Evolutionary conservation across 2,888 invertebrate genomes (phyloP), one percentile per base, ranked within the genome.

Genomic region (Eumerus sabulonum): DNA sequence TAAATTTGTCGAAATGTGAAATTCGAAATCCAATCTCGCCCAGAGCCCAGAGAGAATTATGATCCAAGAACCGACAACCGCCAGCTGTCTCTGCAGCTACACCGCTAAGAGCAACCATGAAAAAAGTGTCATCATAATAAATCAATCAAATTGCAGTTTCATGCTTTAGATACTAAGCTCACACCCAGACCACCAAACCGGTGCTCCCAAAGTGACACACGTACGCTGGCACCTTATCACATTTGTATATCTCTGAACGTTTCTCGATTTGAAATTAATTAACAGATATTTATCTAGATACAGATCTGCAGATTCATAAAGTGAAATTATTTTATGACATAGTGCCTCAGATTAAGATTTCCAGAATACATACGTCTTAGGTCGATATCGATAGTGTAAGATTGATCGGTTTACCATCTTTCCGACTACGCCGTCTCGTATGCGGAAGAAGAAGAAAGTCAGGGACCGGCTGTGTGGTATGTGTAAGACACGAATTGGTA

Each of bases 111-210:
- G 17, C 35, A 45, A 44, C 40, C 57, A 48, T 36, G n/a, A 51
- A 44, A 51, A 63, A 76, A 68, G 57, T 68, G 74, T 76, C 74
- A 57, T 68, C 63, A 53, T 53, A 59, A 76, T 68, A 76, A 76
- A 76, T 76, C 74, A 74, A 74, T 74, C 74, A 76, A 76, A 76
- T 57, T 63, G 74, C 63, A 63, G 51, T 51, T 62, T 63, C 27
- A 68, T 60, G 68, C 38, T n/a, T 67, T 45, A 53, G 59, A 73
- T 54, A 59, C 14, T 35, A 27, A 40, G 40, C 68, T 68, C 74
- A 63, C 67, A 57, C 45, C 56, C 9, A n/a, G 40, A 1, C 40
- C 40, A 9, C 36, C 16, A 45, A 13, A n/a, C 18, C 45, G 9
- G 1, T 12, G 27, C 35, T 9, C 35, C 42, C 16, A 35, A 54